Evolutionary conservation across 2,888 invertebrate genomes (phyloP).

Genomic region (Drosophila mayaguana): DNA sequence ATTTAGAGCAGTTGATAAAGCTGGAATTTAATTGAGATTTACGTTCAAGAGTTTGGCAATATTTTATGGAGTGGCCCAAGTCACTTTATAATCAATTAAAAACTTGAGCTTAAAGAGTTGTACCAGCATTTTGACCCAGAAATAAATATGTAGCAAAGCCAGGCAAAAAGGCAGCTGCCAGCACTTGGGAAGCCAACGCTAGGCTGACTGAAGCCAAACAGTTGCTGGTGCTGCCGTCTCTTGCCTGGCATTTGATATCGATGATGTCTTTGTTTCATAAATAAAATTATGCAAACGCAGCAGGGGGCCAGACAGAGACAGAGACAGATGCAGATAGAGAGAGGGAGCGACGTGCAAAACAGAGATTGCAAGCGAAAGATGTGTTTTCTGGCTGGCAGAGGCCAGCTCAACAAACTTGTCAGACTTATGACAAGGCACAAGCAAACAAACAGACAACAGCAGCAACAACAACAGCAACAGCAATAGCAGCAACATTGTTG

Average conservation of each 20-base stretch:
- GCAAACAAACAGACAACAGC: conserved; percentile 5
- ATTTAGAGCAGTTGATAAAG: conserved; percentile 16
- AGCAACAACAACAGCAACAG: conserved; percentile 6
- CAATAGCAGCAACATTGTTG: conserved; percentile 8
- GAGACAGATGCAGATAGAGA: not conserved
- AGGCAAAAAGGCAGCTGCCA: conserved; percentile 13
- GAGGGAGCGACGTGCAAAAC: conserved; percentile 31
- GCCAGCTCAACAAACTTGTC: conserved; percentile 61
- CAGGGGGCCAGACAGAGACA: conserved; percentile 49
- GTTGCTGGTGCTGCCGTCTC: conserved; percentile 17
- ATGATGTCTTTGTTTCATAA: conserved; percentile 80
- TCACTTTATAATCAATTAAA: conserved; percentile 52
- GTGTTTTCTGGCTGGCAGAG: conserved; percentile 33
- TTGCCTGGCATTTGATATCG: conserved; percentile 74
- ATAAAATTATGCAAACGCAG: conserved; percentile 49
- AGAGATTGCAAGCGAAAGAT: conserved; percentile 59
- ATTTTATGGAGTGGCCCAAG: conserved; percentile 11
- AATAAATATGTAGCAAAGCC: conserved; percentile 21
- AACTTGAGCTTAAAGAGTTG: conserved; percentile 23
- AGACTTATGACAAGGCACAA: conserved; percentile 51
- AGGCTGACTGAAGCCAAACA: conserved; percentile 69
- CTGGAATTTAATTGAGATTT: conserved; percentile 45
- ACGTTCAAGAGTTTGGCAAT: conserved; percentile 38
- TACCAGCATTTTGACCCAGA: conserved; percentile 49
- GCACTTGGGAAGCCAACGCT: conserved; percentile 19